phyloP scores from a whole-genome alignment of 1,140 invertebrate species.

The Charaxes varanes region DNA sequence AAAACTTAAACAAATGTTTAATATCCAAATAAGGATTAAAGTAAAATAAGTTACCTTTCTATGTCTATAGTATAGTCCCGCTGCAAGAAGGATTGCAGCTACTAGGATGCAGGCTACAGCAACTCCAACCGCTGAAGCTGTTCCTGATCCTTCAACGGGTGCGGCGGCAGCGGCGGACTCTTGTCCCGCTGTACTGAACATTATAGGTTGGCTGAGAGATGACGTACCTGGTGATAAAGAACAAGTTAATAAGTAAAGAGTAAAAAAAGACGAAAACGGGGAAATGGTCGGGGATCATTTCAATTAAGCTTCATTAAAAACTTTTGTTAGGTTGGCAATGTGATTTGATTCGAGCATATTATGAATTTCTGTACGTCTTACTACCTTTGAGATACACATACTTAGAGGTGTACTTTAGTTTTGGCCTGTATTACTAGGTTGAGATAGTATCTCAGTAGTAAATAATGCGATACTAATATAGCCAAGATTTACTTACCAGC shows the following conservation, averaged over 20 bases:
- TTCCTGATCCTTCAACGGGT: slow-evolving; percentile 70
- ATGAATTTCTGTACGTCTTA: no score
- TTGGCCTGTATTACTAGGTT: no score
- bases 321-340: no score
- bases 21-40: no score
- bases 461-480: not conserved
- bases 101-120: slow-evolving; percentile 80
- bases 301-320: no score
- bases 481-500: slow-evolving; percentile 67
- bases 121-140: slow-evolving; percentile 79
- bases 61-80: slow-evolving; percentile 79
- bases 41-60: slow-evolving; percentile 76
- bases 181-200: slow-evolving; percentile 82
- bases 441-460: not conserved
- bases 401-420: no score
- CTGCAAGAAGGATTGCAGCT: slow-evolving; percentile 76
- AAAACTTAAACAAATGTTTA: no score
- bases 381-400: no score
- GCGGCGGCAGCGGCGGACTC: slow-evolving; percentile 78
- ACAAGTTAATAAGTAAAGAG: not conserved
- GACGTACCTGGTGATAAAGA: slow-evolving; percentile 77
- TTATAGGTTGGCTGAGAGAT: slow-evolving; percentile 80
- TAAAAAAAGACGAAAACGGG: no score
- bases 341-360: no score
- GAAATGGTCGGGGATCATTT: no score